Evolutionary conservation across 2,797 vertebrate genomes (phyloP).

Genomic region (Chloroceryle amazona): DNA sequence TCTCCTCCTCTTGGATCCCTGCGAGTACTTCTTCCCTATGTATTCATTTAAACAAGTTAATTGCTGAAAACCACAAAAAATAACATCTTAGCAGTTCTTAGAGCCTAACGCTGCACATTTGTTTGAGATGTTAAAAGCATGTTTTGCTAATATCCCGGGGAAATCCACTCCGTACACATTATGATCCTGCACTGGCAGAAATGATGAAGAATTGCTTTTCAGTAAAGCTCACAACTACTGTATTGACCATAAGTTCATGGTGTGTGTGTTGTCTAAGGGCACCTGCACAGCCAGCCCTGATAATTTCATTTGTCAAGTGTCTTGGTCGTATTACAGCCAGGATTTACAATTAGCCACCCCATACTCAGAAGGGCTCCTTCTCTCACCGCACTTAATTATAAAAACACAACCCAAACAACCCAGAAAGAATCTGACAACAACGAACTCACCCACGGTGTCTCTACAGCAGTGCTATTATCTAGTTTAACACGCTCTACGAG

Average conservation of each 20-base stretch:
- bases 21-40: rapidly evolving
- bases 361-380: background rate
- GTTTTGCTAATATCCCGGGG: background rate
- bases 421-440: background rate
- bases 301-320: background rate
- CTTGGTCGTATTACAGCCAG: background rate
- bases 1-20: background rate
- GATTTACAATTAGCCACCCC: conserved; percentile 15
- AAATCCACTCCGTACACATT: background rate
- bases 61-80: background rate
- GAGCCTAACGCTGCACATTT: background rate
- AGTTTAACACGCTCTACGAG: background rate
- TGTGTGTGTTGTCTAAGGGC: background rate
- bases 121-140: background rate
- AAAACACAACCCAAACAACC: background rate
- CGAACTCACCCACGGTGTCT: background rate
- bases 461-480: background rate
- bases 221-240: background rate
- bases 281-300: background rate
- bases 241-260: background rate
- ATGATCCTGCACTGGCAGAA: background rate
- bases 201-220: background rate
- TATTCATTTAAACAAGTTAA: background rate
- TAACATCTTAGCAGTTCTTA: background rate
- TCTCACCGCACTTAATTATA: background rate